Percentiles rank a stretch among this genome's conserved stretches.
Evolutionary conservation across 2,888 invertebrate genomes (phyloP).

Genomic region (Itoplectis maculator): DNA sequence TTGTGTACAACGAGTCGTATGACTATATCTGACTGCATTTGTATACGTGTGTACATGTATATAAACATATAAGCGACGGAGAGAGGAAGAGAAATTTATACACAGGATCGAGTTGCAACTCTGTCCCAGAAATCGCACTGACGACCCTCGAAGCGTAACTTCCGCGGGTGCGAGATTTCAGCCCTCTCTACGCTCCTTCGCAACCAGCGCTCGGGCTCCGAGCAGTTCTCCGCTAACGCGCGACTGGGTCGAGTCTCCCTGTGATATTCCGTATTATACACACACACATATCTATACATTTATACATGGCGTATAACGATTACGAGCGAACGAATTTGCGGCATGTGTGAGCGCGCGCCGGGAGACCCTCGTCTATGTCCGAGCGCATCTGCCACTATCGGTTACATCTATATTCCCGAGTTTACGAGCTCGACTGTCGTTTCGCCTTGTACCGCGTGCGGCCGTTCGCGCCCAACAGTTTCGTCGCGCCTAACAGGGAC

Average conservation of each 20-base stretch:
- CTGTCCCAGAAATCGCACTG: constrained; percentile 35
- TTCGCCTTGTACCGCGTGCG: too few species aligned
- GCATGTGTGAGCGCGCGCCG: neutral
- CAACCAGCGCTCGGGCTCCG: too few species aligned
- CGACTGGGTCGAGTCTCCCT: too few species aligned
- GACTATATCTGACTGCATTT: neutral
- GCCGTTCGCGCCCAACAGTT: neutral
- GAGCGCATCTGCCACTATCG: constrained; percentile 24
- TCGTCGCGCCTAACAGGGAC: neutral
- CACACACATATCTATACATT: too few species aligned
- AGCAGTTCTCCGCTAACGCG: too few species aligned
- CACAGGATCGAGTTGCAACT: constrained; percentile 12
- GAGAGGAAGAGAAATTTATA: too few species aligned
- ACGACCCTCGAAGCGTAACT: constrained; percentile 51
- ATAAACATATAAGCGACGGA: neutral
- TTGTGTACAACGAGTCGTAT: neutral
- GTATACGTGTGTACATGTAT: neutral
- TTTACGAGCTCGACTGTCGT: constrained; percentile 30
- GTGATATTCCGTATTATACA: constrained; percentile 16
- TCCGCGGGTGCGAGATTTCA: constrained; percentile 20
- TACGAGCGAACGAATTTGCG: constrained; percentile 47
- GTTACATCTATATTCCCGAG: constrained; percentile 30
- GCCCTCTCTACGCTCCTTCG: constrained; percentile 1
- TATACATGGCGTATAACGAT: too few species aligned
- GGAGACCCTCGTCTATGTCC: constrained; percentile 39